These are phyloP conservation scores for Phacellophora camtschatica DNA, from an alignment of 30 jellyfish, hydroid and myxozoan genomes.

Conservation along the genomic window DNA sequence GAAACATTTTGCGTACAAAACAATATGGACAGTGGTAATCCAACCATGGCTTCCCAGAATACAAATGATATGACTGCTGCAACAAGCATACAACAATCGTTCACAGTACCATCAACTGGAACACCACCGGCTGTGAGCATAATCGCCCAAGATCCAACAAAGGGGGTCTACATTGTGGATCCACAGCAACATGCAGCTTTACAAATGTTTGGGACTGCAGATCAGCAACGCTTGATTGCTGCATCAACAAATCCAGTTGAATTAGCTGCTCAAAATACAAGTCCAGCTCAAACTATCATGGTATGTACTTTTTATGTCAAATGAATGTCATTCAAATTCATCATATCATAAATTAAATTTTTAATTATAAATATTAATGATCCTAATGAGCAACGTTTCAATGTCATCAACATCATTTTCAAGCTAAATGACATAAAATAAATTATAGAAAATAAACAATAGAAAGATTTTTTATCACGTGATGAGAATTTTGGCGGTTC, in stretches of 20 bases:
- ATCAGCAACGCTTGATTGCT: constrained; percentile 65
- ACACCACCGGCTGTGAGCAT: constrained; percentile 73
- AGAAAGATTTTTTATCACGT: too few species aligned
- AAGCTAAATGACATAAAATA: too few species aligned
- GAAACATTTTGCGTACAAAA: background rate
- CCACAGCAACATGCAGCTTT: constrained; percentile 85
- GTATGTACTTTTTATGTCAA: background rate
- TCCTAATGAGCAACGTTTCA: too few species aligned
- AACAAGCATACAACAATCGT: constrained; percentile 60
- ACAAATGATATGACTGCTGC: constrained; percentile 25
- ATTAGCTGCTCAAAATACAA: background rate
- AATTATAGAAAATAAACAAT: too few species aligned
- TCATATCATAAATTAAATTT: too few species aligned
- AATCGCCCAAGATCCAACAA: constrained; percentile 84
- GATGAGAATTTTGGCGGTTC: too few species aligned
- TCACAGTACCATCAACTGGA: constrained; percentile 63
- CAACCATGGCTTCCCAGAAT: constrained; percentile 41
- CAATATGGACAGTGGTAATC: constrained; percentile 61
- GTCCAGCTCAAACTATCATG: constrained; percentile 21
- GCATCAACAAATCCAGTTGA: constrained; percentile 47
- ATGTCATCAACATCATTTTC: too few species aligned
- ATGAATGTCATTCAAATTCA: too few species aligned
- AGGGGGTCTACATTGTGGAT: constrained; percentile 85
- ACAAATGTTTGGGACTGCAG: constrained; percentile 79
- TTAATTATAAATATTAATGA: too few species aligned